These are phyloP conservation scores for Cheirogaleus major DNA, from an alignment of 2,797 vertebrate species.

Conservation along the genomic window DNA sequence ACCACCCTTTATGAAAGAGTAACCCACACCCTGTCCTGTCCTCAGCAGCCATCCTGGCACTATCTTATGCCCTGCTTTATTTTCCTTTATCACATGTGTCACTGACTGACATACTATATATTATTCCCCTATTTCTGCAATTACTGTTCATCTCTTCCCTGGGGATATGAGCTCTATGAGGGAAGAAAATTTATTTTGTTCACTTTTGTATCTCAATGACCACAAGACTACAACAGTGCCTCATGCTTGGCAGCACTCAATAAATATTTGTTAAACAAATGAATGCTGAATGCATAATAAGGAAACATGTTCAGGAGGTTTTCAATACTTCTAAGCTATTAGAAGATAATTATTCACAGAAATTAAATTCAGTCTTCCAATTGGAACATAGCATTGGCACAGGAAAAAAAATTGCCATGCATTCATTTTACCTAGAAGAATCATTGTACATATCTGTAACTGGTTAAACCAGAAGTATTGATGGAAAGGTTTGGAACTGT, in stretches of 20 bases:
- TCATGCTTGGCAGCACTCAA: not conserved
- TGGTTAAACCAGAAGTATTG: not conserved
- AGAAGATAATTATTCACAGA: not conserved
- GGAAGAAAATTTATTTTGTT: slow-evolving; percentile 5
- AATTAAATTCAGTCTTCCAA: not conserved
- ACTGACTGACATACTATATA: not conserved
- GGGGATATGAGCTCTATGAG: not conserved
- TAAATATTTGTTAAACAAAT: not conserved
- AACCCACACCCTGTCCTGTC: not conserved
- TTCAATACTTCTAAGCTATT: not conserved
- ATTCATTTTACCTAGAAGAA: not conserved
- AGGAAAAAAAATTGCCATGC: not conserved
- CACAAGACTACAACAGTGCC: not conserved
- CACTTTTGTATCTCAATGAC: not conserved
- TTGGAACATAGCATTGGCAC: not conserved
- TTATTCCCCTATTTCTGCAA: not conserved
- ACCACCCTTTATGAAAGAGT: not conserved
- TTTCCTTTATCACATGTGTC: not conserved
- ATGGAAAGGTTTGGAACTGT: not conserved
- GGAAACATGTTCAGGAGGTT: not conserved
- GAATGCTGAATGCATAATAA: not conserved
- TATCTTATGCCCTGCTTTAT: not conserved
- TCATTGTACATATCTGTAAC: not conserved
- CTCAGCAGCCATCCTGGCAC: not conserved
- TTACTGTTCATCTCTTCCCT: not conserved